A percentile compares a stretch with the other conserved stretches of the same genome.
Conservation (phyloP, 2,888 invertebrate species). For the Nasonovia ribisnigri region DNA sequence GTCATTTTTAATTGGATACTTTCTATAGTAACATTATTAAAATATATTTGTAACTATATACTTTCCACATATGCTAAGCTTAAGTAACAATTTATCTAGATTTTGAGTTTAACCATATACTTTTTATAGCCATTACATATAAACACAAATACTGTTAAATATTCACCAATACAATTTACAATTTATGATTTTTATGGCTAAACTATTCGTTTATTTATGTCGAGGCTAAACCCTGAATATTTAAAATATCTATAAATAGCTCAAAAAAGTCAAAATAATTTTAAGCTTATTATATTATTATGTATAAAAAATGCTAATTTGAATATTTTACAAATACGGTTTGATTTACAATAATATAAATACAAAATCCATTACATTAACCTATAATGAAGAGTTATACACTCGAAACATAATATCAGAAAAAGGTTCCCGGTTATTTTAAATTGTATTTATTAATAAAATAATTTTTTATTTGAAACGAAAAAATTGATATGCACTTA, state of each 20-base stretch:
- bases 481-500: background rate
- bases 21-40: background rate
- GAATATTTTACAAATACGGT: background rate
- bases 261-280: background rate
- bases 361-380: background rate
- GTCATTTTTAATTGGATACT: background rate
- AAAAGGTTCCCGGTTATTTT: background rate
- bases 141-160: background rate
- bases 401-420: background rate
- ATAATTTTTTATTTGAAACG: background rate
- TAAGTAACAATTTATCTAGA: background rate
- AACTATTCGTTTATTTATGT: background rate
- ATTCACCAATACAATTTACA: background rate
- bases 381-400: background rate
- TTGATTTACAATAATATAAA: background rate
- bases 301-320: background rate
- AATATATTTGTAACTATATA: background rate
- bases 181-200: background rate
- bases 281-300: background rate
- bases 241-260: background rate
- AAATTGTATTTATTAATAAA: background rate
- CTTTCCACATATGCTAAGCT: background rate
- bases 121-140: background rate
- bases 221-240: background rate
- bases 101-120: background rate